phyloP scores from a whole-genome alignment of 2,797 vertebrate genomes.

The Spondyliosoma cantharus region DNA sequence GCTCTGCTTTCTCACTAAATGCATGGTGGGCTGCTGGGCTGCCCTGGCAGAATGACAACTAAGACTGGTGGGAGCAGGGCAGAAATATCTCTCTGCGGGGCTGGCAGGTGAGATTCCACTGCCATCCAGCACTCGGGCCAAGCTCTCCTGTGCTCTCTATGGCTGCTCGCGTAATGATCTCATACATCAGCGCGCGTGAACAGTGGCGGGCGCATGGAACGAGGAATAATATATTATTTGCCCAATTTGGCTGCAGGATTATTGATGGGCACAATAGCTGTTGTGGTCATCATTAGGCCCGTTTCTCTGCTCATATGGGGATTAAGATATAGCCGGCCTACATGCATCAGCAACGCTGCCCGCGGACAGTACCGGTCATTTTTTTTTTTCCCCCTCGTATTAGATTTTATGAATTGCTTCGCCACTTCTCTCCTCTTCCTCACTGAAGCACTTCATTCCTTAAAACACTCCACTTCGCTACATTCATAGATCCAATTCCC shows the following conservation, averaged over 20 bases:
- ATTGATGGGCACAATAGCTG: conserved; percentile 26
- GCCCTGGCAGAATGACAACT: conserved; percentile 71
- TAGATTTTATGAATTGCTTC: conserved; percentile 13
- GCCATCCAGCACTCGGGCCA: conserved; percentile 26
- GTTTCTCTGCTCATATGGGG: conserved; percentile 30
- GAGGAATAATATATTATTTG: conserved; percentile 22
- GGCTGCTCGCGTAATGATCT: conserved; percentile 46
- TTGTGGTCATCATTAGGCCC: conserved; percentile 31
- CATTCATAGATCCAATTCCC: conserved; percentile 26
- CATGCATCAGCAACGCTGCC: conserved; percentile 15
- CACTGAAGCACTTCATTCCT: conserved; percentile 27
- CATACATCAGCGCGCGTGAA: conserved; percentile 46
- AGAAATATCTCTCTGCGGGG: conserved; percentile 51
- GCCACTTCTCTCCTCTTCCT: conserved; percentile 12
- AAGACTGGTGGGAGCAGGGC: conserved; percentile 55
- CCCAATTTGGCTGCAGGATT: conserved; percentile 41
- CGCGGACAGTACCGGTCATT: conserved; percentile 7
- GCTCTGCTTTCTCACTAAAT: conserved; percentile 75
- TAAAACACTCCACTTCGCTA: conserved; percentile 9
- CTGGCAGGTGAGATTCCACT: conserved; percentile 44
- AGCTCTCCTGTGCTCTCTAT: conserved; percentile 16
- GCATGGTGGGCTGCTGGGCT: conserved; percentile 61
- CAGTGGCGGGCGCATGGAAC: conserved; percentile 19
- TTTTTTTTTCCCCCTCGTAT: conserved; percentile 22
- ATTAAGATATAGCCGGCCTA: conserved; percentile 27